A percentile compares a stretch with the other conserved stretches of the same genome.
Evolutionary conservation across 2,113 vertebrate genomes (phyloP).

Genomic region (Dendrocopos noguchii): DNA sequence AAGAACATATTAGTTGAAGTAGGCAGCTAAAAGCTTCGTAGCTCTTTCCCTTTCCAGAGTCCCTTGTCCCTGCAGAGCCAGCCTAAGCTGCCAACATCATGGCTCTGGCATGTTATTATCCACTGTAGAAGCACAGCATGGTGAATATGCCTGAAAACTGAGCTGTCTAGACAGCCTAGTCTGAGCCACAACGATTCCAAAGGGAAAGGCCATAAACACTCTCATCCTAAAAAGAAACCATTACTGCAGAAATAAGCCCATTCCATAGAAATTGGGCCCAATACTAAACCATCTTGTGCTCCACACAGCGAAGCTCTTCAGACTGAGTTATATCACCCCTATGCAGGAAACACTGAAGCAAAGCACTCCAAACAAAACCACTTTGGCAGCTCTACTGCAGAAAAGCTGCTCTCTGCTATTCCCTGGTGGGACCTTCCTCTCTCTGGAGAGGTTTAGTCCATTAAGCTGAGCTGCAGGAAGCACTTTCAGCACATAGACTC

Average conservation of each 20-base stretch:
- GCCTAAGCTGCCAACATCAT: neutral
- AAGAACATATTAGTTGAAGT: accelerated
- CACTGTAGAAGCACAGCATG: accelerated
- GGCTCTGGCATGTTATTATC: neutral
- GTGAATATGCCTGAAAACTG: neutral
- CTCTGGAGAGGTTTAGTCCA: accelerated
- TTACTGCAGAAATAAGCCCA: neutral
- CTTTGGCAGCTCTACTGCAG: accelerated
- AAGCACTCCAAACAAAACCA: neutral
- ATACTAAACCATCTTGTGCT: neutral
- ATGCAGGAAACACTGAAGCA: neutral
- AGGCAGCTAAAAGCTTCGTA: neutral
- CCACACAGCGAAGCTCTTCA: neutral
- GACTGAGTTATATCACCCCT: neutral
- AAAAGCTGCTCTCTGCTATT: neutral
- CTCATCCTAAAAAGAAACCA: neutral
- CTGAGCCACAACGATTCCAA: neutral
- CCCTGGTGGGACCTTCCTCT: neutral
- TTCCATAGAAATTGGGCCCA: neutral
- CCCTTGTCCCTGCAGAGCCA: neutral
- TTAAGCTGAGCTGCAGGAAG: neutral
- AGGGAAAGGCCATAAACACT: neutral
- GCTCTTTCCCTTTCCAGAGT: neutral
- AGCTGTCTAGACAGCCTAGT: neutral
- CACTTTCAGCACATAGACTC: neutral